phyloP scores from a whole-genome alignment of 2,113 vertebrate genomes.

The Athene noctua region DNA sequence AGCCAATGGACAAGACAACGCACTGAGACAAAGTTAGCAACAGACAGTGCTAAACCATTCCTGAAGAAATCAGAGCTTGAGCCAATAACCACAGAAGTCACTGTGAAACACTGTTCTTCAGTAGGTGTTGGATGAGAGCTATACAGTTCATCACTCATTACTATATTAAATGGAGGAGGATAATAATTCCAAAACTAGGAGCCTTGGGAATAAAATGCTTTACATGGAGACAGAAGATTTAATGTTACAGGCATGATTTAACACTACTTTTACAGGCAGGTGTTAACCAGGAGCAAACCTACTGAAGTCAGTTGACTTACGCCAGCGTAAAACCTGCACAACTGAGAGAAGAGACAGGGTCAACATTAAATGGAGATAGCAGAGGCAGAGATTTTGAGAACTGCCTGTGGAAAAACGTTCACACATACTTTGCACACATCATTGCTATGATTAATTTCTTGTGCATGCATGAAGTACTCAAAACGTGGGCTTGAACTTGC shows the following conservation, averaged over 20 bases:
- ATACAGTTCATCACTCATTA: not conserved
- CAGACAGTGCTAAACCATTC: not conserved
- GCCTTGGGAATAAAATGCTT: not conserved
- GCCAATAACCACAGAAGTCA: not conserved
- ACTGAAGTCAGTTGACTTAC: not conserved
- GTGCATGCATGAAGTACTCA: not conserved
- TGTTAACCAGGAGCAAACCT: not conserved
- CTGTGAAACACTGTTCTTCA: not conserved
- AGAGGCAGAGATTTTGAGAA: not conserved
- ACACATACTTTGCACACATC: slow-evolving; percentile 39
- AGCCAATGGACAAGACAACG: not conserved
- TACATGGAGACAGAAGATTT: not conserved
- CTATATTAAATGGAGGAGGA: not conserved
- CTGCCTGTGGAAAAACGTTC: not conserved
- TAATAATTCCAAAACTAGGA: not conserved
- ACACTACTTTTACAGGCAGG: not conserved
- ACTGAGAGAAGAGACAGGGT: not conserved
- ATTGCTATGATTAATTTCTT: slow-evolving; percentile 33
- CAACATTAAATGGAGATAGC: not conserved
- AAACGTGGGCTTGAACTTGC: slow-evolving; percentile 18
- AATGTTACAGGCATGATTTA: not conserved
- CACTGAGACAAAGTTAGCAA: not conserved
- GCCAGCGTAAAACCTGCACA: not conserved
- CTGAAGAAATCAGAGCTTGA: not conserved
- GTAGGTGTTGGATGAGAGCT: not conserved